Base-by-base conservation (phyloP, 2,888 invertebrate species). In the Diabrotica balteata region DNA sequence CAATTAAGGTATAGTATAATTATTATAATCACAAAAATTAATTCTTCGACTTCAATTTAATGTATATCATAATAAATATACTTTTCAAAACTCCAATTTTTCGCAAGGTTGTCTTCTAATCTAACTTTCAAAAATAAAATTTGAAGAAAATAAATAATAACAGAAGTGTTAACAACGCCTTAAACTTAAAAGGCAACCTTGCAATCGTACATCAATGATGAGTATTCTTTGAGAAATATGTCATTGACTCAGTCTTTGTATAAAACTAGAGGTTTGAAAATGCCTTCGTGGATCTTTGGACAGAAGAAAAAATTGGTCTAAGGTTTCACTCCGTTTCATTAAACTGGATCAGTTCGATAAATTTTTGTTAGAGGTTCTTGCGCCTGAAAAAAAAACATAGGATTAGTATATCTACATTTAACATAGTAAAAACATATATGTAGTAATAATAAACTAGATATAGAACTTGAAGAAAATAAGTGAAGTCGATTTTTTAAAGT, bases 311-410 rank as follows among this genome's bases (percentile, higher is more conserved):
- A 60, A 66, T 55, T 71, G 50, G 59, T 10, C 50, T 55, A 54
- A 64, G 46, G 77, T 44, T 32, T n/a, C 17, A 32, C 49, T 32
- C 43, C 57, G 22, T n/a, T 32, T 60, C 49, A 17, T 75, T 87
- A 93, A 87, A 93, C 93, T 86, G 91, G 92, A 81, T 93, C 92
- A 85, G 91, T 91, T 83, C 91, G 91, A 83, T 91, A 91, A 81
- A 91, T 90, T 84, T 90, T 90, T 79, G 91, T 93, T 83, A 94
- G 88, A 75, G 94, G 94, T 87, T 93, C 91, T 86, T 91, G 91
- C 80, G 91, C 92, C 93, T 94, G 88, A 10, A 88, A 90, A 82
- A n/a, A 53, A 58, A 65, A 64, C 8, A 54, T 8, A 54, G 4
- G 53, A 10, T 54, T 32, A 32, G 32, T 32, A 32, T 5, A 32